These are phyloP conservation scores for Belgica antarctica DNA, from an alignment of 2,888 invertebrate species.

Conservation along the genomic window DNA sequence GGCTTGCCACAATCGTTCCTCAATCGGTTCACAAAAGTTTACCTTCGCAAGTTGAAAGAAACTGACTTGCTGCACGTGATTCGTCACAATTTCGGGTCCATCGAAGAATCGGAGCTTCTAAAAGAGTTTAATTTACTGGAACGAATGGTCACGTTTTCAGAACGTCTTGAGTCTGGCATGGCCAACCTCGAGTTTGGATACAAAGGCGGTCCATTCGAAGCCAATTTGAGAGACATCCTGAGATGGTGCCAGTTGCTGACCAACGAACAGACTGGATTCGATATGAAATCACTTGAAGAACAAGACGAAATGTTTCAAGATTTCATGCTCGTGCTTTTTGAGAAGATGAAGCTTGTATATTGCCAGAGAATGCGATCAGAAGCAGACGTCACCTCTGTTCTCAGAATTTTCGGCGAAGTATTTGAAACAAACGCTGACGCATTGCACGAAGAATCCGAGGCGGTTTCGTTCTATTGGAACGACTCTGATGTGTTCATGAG, in stretches of 20 bases:
- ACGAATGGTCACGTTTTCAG: conserved; percentile 78
- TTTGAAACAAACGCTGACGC: conserved; percentile 55
- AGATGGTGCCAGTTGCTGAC: conserved; percentile 77
- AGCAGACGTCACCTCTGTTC: conserved; percentile 72
- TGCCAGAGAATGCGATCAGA: conserved; percentile 79
- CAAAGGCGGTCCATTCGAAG: conserved; percentile 91
- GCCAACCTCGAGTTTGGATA: conserved; percentile 70
- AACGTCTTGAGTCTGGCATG: conserved; percentile 64
- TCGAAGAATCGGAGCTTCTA: conserved; percentile 49
- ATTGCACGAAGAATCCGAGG: conserved; percentile 54
- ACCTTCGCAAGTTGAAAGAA: conserved; percentile 63
- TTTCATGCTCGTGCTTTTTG: conserved; percentile 51
- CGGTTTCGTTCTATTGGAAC: conserved; percentile 62
- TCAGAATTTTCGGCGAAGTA: conserved; percentile 56
- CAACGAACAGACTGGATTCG: conserved; percentile 34
- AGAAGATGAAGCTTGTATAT: conserved; percentile 73
- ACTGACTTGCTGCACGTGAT: conserved; percentile 61
- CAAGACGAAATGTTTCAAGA: conserved; percentile 42
- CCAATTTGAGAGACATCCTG: conserved; percentile 91
- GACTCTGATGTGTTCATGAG: conserved; percentile 63
- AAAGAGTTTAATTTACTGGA: conserved; percentile 62
- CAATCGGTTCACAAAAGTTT: conserved; percentile 93
- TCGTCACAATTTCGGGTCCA: conserved; percentile 50
- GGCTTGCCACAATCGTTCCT: conserved; percentile 95
- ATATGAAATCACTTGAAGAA: conserved; percentile 5